Evolutionary conservation across 2,113 vertebrate genomes (phyloP), one percentile per base, ranked within the genome.

Genomic region (Corvus cornix): DNA sequence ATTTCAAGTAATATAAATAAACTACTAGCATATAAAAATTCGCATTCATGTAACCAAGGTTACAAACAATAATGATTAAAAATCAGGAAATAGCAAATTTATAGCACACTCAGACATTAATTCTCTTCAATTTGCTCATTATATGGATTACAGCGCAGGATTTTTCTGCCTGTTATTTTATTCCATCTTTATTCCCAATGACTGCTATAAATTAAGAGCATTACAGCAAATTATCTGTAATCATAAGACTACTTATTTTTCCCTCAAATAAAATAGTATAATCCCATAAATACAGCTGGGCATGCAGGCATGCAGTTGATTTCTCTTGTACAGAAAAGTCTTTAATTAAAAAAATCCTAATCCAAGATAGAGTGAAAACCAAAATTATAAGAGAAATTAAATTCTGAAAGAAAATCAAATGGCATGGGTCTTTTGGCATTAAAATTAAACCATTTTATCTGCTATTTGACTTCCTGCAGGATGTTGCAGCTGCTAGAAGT

Each of bases 331-430:
- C 16, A 67, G 90, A 88, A 80, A 88, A 92, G 2, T 60, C 78
- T 74, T 91, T 91, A 90, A 95, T 97, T 95, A 85, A 91, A 95
- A 83, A 78, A 85, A 62, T 86, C 62, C n/a, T 95, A 95, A 96
- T 94, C 90, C 82, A 60, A 93, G 90, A 86, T 18, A 87, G 46
- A 87, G 87, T 49, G 55, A 95, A 96, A 96, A 79, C n/a, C 28
- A 87, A 79, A 95, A 67, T 2, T 11, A 81, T 67, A 86, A 84
- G 10, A 72, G 19, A 84, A 95, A 96, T 81, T 87, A 78, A 90
- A 92, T 89, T 90, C 68, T 33, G 49, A 79, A 82, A 87, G 17
- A 90, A 90, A 93, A 87, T 67, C 30, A 69, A 90, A 70, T 51
- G 5, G 8, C 20, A 33, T 35, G 20, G 22, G 53, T 58, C 35